phyloP scores from a whole-genome alignment of 2,888 invertebrate species.

The Clepsis dumicolana region DNA sequence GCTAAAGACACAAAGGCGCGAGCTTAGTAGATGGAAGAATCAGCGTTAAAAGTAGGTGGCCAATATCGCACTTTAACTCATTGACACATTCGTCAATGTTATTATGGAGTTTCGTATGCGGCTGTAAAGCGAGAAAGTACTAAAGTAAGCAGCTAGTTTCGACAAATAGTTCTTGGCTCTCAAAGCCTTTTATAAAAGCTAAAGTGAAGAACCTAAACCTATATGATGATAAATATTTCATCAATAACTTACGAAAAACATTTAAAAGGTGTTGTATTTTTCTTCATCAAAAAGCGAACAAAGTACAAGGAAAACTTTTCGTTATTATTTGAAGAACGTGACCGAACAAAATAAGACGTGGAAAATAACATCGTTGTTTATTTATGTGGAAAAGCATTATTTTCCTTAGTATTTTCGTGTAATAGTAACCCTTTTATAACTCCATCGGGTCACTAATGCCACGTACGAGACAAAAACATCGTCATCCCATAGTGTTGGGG shows the following conservation, averaged over 20 bases:
- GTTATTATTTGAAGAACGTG: slow-evolving; percentile 14
- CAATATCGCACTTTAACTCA: too few species aligned
- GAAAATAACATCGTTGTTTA: slow-evolving; percentile 25
- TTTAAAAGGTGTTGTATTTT: slow-evolving; percentile 4
- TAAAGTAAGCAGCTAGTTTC: too few species aligned
- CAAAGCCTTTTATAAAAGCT: too few species aligned
- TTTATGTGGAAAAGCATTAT: slow-evolving; percentile 22
- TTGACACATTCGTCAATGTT: too few species aligned
- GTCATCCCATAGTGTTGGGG: slow-evolving; percentile 14
- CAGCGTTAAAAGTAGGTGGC: too few species aligned
- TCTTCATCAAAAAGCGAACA: neutral
- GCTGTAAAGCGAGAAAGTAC: too few species aligned
- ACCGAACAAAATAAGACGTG: slow-evolving; percentile 14
- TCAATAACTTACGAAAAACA: slow-evolving; percentile 2
- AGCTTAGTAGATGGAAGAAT: too few species aligned
- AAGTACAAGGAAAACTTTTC: neutral
- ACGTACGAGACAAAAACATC: slow-evolving; percentile 32
- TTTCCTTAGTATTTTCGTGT: slow-evolving; percentile 15
- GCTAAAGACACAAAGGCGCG: too few species aligned
- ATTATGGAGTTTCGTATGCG: too few species aligned
- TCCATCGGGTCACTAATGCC: slow-evolving; percentile 27
- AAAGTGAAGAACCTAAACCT: neutral
- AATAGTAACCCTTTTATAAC: slow-evolving; percentile 21
- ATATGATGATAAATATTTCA: neutral
- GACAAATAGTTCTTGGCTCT: too few species aligned